phyloP scores from a whole-genome alignment of 2,113 vertebrate genomes.

The Salvator merianae region DNA sequence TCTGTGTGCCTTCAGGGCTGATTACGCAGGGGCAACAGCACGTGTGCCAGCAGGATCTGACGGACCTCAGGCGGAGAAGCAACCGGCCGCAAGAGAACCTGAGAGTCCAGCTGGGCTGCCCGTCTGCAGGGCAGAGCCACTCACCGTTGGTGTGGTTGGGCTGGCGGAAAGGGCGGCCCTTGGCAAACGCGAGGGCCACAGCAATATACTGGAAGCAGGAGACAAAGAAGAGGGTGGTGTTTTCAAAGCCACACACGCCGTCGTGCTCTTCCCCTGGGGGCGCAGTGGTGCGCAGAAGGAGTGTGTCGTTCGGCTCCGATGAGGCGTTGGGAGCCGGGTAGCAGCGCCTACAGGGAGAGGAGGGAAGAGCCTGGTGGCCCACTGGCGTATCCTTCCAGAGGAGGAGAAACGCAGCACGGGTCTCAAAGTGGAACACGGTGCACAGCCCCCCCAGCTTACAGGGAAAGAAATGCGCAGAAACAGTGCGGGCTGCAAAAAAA shows the following conservation, averaged over 20 bases:
- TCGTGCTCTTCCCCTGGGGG: slow-evolving; percentile 42
- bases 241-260: slow-evolving; percentile 16
- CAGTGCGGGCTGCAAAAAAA: too few relatives aligned
- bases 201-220: slow-evolving; percentile 14
- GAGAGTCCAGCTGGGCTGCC: too few relatives aligned
- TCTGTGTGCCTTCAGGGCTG: too few relatives aligned
- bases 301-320: not conserved
- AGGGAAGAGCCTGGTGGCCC: not conserved
- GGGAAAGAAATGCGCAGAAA: too few relatives aligned
- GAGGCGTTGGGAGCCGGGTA: slow-evolving; percentile 4
- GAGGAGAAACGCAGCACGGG: not conserved
- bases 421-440: not conserved
- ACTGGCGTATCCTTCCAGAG: too few relatives aligned
- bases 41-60: too few relatives aligned
- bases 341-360: not conserved
- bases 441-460: too few relatives aligned
- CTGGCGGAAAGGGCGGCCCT: slow-evolving; percentile 44
- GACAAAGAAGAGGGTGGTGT: not conserved
- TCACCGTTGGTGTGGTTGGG: slow-evolving; percentile 52
- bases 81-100: too few relatives aligned
- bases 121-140: not conserved
- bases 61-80: too few relatives aligned
- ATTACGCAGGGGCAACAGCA: too few relatives aligned
- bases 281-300: not conserved
- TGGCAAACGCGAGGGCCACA: slow-evolving; percentile 29